These are phyloP conservation scores for Pachyseris speciosa DNA, from an alignment of 64 coral and sea anemone genomes.

Conservation along the genomic window DNA sequence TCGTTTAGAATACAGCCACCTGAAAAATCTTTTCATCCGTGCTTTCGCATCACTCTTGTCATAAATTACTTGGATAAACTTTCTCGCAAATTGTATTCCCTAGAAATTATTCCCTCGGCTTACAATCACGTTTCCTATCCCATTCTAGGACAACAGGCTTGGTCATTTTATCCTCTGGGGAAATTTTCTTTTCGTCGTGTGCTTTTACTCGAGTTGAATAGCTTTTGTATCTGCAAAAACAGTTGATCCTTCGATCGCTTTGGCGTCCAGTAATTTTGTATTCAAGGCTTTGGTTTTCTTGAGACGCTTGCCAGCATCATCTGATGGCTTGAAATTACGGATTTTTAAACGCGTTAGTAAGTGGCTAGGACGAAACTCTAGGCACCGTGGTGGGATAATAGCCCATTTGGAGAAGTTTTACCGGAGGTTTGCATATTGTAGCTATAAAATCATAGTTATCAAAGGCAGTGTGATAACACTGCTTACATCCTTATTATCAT, in stretches of 20 bases:
- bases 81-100: neutral
- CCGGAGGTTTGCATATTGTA: neutral
- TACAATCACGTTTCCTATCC: neutral
- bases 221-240: constrained; percentile 14
- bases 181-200: neutral
- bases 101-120: neutral
- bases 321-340: neutral
- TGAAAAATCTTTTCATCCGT: neutral
- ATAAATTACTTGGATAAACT: neutral
- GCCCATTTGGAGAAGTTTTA: constrained; percentile 3
- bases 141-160: neutral
- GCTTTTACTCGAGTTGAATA: constrained; percentile 22
- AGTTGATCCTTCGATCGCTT: neutral
- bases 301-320: neutral
- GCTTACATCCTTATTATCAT: constrained; percentile 1
- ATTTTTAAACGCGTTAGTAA: neutral
- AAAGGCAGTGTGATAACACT: neutral
- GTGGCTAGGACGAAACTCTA: neutral
- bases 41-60: neutral
- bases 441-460: neutral
- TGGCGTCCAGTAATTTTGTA: neutral
- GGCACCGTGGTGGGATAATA: neutral
- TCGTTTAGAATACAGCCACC: neutral
- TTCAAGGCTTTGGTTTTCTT: neutral
- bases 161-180: constrained; percentile 21